Base-by-base conservation (phyloP, 2,888 invertebrate species). In the Mamestra brassicae region DNA sequence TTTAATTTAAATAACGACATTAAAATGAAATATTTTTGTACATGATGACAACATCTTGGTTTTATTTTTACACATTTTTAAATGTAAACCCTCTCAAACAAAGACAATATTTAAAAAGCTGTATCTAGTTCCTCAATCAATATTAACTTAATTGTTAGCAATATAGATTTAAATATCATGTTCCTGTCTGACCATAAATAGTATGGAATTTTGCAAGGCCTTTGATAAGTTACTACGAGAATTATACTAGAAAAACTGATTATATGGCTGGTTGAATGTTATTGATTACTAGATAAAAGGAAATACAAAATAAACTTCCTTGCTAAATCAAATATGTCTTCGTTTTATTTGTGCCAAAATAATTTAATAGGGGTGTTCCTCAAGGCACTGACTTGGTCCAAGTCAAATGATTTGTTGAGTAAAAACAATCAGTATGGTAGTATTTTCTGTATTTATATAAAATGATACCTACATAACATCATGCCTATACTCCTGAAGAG, bases 11-110 rank as follows among this genome's bases (percentile, higher is more conserved):
- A 88, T 90, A 93, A 92, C 91, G 92, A 92, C 92, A 94, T 91
- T 93, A 94, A 95, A 95, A 93, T 88, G 90, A 94, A 94, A 94
- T 96, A 94, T 95, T 95, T 96, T 95, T 95, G 93, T 94, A 95
- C 91, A 93, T 93, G 92, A 92, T 86, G 89, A 91, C 88, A 90
- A 87, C 69, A 81, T 62, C 63, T 85, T 87, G 45, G 87, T 92
- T 90, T 92, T 87, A 86, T 89, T 91, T 87, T 13, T 17, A 13
- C 4, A 10, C 4, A 34, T 5, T 63, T 42, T 34, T 45, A 13
- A 62, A 45, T 11, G 6, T 26, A 61, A n/a, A 42, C 11, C 45
- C 6, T 42, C 42, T 3, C 26, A 45, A 26, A 60, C 10, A 8
- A n/a, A 60, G 38, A 17, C 2, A 57, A 7, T 17, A 38, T 38